Conservation (phyloP, 2,888 invertebrate genomes). For the Ptilodon capucinus region DNA sequence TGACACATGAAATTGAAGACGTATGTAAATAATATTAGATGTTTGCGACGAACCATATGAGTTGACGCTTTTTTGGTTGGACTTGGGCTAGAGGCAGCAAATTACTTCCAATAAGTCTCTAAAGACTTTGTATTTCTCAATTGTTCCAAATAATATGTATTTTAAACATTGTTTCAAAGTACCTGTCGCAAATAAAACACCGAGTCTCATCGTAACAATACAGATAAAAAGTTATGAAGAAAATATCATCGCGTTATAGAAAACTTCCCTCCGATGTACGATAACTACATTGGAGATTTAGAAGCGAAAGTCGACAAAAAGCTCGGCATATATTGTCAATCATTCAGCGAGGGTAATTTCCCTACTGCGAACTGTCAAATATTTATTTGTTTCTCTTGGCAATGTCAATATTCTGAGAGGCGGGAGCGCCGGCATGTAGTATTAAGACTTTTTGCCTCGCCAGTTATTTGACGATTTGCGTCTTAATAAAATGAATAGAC, state of each 20-base stretch:
- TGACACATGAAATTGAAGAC: too few species aligned
- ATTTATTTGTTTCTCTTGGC: conserved; percentile 57
- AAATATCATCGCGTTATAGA: conserved; percentile 30
- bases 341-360: conserved; percentile 52
- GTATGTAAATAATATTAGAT: too few species aligned
- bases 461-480: conserved; percentile 53
- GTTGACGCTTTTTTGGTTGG: too few species aligned
- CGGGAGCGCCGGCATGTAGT: conserved; percentile 54
- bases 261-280: conserved; percentile 33
- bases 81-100: too few species aligned
- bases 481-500: conserved; percentile 52
- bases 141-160: too few species aligned
- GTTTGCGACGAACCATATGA: too few species aligned
- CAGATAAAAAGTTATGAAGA: conserved; percentile 19
- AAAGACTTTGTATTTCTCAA: neutral
- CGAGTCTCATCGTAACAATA: conserved; percentile 12
- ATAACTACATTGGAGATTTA: conserved; percentile 47
- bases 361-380: conserved; percentile 63
- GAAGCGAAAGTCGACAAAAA: conserved; percentile 41
- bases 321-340: conserved; percentile 57
- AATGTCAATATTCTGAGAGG: conserved; percentile 60
- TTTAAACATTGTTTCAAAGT: too few species aligned
- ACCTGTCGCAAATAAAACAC: neutral
- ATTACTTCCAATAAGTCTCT: too few species aligned
- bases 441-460: conserved; percentile 53